Conservation (phyloP, 2,113 vertebrate genomes). For the Rhegmatorhina hoffmannsi region DNA sequence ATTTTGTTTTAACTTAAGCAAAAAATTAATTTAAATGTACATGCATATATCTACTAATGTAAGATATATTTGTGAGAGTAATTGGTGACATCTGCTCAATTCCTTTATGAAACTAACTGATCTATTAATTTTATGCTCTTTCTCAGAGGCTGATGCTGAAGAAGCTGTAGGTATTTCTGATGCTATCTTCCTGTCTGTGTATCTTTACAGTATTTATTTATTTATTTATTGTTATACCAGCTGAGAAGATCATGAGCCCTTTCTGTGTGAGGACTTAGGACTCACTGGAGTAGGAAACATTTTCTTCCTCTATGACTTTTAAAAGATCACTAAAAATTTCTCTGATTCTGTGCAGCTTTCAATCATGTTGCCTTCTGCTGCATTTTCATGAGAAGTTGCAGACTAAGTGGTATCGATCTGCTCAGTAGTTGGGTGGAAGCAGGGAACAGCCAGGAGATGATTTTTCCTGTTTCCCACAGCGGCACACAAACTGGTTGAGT, state of each 20-base stretch:
- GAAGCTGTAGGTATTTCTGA: background rate
- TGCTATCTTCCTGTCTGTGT: background rate
- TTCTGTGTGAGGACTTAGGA: background rate
- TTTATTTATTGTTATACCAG: background rate
- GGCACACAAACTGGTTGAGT: background rate
- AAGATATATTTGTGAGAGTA: background rate
- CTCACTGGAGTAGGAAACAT: background rate
- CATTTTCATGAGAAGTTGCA: background rate
- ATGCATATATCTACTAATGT: background rate
- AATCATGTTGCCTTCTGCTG: background rate
- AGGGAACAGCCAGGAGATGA: background rate
- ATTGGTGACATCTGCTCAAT: background rate
- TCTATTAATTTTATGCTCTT: background rate
- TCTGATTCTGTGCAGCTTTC: background rate
- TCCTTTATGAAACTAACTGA: background rate
- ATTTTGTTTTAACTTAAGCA: background rate
- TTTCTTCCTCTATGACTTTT: background rate
- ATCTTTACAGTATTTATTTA: background rate
- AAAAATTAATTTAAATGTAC: background rate
- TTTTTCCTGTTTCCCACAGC: background rate
- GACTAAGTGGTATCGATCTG: background rate
- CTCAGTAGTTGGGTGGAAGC: constrained; percentile 3
- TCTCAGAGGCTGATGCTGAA: background rate
- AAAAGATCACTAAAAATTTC: background rate
- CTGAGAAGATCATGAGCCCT: background rate